Evolutionary conservation across 2,113 vertebrate species (phyloP).

Genomic region (Deroptyus accipitrinus): DNA sequence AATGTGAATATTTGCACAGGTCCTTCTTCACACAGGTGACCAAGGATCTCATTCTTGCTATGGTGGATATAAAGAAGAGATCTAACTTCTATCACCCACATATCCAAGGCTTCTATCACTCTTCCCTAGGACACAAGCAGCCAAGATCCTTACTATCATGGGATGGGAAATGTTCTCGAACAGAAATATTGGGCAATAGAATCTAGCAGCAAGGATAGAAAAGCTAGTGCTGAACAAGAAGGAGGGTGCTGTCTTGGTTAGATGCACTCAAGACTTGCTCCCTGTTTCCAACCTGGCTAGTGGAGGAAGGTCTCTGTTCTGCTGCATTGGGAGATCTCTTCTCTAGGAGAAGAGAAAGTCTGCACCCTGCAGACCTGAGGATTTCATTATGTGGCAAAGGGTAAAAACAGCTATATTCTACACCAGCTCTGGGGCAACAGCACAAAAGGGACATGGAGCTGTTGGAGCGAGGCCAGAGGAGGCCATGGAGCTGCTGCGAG

Average conservation of each 20-base stretch:
- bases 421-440: not conserved
- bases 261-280: not conserved
- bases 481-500: fast-evolving
- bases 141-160: not conserved
- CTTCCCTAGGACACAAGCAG: not conserved
- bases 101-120: not conserved
- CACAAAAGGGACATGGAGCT: not conserved
- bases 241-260: not conserved
- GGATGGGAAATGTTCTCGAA: not conserved
- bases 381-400: not conserved
- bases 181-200: not conserved
- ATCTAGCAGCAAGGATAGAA: not conserved
- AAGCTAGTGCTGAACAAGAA: not conserved
- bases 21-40: not conserved
- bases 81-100: not conserved
- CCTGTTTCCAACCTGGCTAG: not conserved
- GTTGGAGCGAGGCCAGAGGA: not conserved
- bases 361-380: not conserved
- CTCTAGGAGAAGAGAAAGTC: not conserved
- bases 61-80: not conserved
- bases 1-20: not conserved
- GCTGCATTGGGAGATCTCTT: not conserved
- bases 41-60: not conserved
- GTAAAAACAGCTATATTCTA: not conserved
- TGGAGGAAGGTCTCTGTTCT: not conserved